A percentile compares a stretch with the other conserved stretches of the same genome.
These are phyloP conservation scores for Musca vetustissima DNA, from an alignment of 1,140 invertebrate genomes.

Conservation along the genomic window DNA sequence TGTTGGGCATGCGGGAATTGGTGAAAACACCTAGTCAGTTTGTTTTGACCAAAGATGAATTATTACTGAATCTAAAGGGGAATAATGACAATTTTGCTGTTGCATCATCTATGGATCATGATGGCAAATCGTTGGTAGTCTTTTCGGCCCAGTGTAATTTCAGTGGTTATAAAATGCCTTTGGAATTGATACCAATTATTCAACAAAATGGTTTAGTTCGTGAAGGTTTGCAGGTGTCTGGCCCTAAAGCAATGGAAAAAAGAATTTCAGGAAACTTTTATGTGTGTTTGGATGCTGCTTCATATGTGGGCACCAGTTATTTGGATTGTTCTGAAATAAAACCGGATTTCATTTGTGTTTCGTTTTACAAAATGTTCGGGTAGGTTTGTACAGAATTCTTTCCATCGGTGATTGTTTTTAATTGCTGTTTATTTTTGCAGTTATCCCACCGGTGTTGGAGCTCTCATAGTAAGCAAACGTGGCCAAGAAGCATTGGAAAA, in stretches of 20 bases:
- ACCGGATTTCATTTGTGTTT: slow-evolving; percentile 89
- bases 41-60: slow-evolving; percentile 59
- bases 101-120: background rate
- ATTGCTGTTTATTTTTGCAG: slow-evolving; percentile 9
- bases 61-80: slow-evolving; percentile 48
- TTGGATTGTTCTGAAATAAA: slow-evolving; percentile 73
- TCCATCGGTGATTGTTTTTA: background rate
- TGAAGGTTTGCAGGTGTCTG: slow-evolving; percentile 31
- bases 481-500: slow-evolving; percentile 68
- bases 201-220: slow-evolving; percentile 65
- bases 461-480: slow-evolving; percentile 76
- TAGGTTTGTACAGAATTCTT: too few relatives aligned
- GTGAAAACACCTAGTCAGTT: slow-evolving; percentile 58
- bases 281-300: slow-evolving; percentile 84
- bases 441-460: slow-evolving; percentile 92
- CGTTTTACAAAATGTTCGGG: slow-evolving; percentile 99
- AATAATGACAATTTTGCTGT: background rate
- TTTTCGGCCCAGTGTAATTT: slow-evolving; percentile 95
- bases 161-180: slow-evolving; percentile 85
- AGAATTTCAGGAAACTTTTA: slow-evolving; percentile 66
- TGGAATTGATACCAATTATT: slow-evolving; percentile 70
- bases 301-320: slow-evolving; percentile 75
- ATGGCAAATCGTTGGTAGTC: slow-evolving; percentile 71
- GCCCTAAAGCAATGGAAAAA: slow-evolving; percentile 38
- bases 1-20: slow-evolving; percentile 84